Conservation (phyloP, 2,113 vertebrate genomes). For the Xiphias gladius region DNA sequence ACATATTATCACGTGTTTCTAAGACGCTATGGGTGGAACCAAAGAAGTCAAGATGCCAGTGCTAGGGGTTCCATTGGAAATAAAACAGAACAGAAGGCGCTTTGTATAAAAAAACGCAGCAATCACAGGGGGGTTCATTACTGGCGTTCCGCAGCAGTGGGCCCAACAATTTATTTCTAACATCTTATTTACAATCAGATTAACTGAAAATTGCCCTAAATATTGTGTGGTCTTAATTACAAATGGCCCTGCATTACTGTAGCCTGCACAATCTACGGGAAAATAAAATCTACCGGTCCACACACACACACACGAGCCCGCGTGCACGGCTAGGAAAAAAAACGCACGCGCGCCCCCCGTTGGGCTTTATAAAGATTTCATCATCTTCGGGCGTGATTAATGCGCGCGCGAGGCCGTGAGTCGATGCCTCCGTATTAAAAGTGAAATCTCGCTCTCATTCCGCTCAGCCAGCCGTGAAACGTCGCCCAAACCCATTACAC, state of each 20-base stretch:
- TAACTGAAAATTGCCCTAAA: slow-evolving; percentile 36
- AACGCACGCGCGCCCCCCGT: slow-evolving; percentile 8
- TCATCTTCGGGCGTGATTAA: slow-evolving; percentile 93
- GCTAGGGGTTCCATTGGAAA: neutral
- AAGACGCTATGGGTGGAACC: neutral
- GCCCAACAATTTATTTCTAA: slow-evolving; percentile 31
- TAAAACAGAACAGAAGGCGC: neutral
- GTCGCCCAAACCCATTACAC: slow-evolving; percentile 95
- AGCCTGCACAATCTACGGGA: neutral
- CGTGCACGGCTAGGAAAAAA: neutral
- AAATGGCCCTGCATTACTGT: slow-evolving; percentile 16
- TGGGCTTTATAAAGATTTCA: slow-evolving; percentile 93
- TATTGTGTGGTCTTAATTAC: neutral
- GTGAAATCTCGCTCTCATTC: slow-evolving; percentile 96
- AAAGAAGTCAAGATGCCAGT: neutral
- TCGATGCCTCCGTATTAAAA: slow-evolving; percentile 94
- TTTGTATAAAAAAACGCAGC: neutral
- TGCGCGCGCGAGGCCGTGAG: slow-evolving; percentile 92
- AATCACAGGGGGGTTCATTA: neutral
- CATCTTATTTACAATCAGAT: slow-evolving; percentile 51
- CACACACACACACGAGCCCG: slow-evolving; percentile 17
- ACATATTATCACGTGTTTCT: neutral
- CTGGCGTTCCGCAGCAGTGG: slow-evolving; percentile 17
- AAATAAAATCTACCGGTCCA: slow-evolving; percentile 30
- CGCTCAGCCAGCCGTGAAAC: slow-evolving; percentile 96